Evolutionary conservation across 2,797 vertebrate genomes (phyloP), one percentile per base, ranked within the genome.

Genomic region (Poeciliopsis paucimaculata): DNA sequence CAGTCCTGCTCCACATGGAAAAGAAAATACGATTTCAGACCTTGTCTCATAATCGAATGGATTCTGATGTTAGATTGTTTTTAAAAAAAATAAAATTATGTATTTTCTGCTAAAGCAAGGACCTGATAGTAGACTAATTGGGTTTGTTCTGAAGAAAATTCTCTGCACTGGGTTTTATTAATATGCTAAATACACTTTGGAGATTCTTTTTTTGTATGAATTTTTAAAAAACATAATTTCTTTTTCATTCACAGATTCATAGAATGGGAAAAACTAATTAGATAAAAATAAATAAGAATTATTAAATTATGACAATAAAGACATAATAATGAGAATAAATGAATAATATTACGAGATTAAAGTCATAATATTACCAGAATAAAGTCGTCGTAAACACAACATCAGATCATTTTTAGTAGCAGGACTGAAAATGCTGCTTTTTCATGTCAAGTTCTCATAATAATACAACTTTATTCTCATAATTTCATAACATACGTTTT

Each of bases 1-100:
- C 53, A 26, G 26, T 10, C 26, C 23, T 11, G 55, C 20, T 51
- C 7, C 49, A 23, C 23, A 9, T 2, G 20, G 5, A 2, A 2
- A 51, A 51, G 23, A 18, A 72, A 31, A 55, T 47, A 2, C 62
- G 26, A 13, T 72, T 18, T 64, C 64, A 77, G 72, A 78, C 28
- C n/a, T 82, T 73, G 68, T 85, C 51, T 77, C 77, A 39, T 20
- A 41, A 13, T 45, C 18, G 6, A 23, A 23, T 57, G 1, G 39
- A 57, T 75, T 60, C 39, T 45, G n/a, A 45, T 9, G 53, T 23
- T 15, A 62, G 28, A 34, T 62, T 34, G 12, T 34, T 62, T 2
- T 43, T 11, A 10, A 57, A 62, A 18, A 34, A 62, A 57, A 62
- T 34, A 34, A 62, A 34, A 18, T 34, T 18, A 62, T 18, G 60